Conservation (phyloP, 53 echinoderm and acorn worm species). For the Holothuria leucospilota region DNA sequence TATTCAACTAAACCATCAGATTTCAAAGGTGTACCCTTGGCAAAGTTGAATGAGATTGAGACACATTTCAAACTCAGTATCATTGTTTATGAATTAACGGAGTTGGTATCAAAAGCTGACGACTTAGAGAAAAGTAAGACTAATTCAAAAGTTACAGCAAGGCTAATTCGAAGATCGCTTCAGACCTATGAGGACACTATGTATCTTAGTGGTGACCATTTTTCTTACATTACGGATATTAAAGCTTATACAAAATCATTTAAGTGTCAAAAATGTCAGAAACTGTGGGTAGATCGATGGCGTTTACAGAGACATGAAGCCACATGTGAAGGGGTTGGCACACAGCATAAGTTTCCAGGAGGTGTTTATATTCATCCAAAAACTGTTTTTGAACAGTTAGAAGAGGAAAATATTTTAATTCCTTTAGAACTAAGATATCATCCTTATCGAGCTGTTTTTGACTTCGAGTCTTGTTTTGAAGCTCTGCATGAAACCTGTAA, state of each 20-base stretch:
- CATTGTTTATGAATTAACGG: slow-evolving; percentile 40
- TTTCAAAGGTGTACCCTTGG: slow-evolving; percentile 21
- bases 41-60: slow-evolving; percentile 54
- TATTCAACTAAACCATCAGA: not conserved
- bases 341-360: slow-evolving; percentile 37
- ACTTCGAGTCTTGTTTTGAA: slow-evolving; percentile 62
- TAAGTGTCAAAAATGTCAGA: slow-evolving; percentile 52
- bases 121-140: slow-evolving; percentile 1
- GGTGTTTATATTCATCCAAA: not conserved
- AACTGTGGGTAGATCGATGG: not conserved
- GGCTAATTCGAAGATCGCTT: slow-evolving; percentile 42
- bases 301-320: slow-evolving; percentile 39
- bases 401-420: slow-evolving; percentile 29
- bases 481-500: not conserved
- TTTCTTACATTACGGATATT: slow-evolving; percentile 60
- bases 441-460: slow-evolving; percentile 52
- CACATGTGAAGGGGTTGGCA: slow-evolving; percentile 51
- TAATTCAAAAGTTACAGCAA: slow-evolving; percentile 5
- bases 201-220: slow-evolving; percentile 33
- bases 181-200: slow-evolving; percentile 34
- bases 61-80: slow-evolving; percentile 43
- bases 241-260: slow-evolving; percentile 50
- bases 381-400: slow-evolving; percentile 39
- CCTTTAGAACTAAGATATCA: not conserved
- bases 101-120: not conserved